phyloP scores from a whole-genome alignment of 2,797 vertebrate genomes.

The Dipus sagitta region DNA sequence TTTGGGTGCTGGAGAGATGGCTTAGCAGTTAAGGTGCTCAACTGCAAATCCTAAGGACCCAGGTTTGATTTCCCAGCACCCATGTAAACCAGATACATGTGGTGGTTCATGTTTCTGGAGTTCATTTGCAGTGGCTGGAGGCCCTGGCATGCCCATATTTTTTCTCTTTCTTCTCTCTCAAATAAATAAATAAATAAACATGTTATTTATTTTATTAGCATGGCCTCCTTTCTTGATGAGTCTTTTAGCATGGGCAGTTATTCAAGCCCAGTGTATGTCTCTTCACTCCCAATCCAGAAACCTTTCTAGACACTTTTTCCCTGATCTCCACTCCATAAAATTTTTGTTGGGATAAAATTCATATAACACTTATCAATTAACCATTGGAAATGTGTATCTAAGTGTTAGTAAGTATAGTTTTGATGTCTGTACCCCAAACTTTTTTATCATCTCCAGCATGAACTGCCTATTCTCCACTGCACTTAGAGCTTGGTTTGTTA shows the following conservation, averaged over 20 bases:
- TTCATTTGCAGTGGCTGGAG: too few relatives aligned
- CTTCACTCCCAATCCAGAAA: not conserved
- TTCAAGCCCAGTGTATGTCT: not conserved
- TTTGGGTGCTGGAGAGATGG: too few relatives aligned
- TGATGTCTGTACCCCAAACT: not conserved
- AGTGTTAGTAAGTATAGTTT: not conserved
- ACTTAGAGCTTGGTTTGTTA: not conserved
- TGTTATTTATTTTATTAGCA: not conserved
- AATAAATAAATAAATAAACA: too few relatives aligned
- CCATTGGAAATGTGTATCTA: not conserved
- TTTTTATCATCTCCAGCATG: not conserved
- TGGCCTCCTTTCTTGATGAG: not conserved
- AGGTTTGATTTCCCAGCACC: too few relatives aligned
- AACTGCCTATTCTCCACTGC: too few relatives aligned
- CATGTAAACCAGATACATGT: too few relatives aligned
- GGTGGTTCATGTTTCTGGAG: too few relatives aligned
- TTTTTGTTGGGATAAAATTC: slow-evolving; percentile 10
- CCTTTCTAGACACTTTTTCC: not conserved
- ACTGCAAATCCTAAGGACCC: too few relatives aligned
- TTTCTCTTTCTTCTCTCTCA: too few relatives aligned
- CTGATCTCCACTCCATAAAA: not conserved
- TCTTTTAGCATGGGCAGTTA: not conserved
- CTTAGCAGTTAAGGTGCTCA: too few relatives aligned
- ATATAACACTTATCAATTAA: not conserved
- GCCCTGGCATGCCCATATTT: too few relatives aligned